These are phyloP conservation scores for Cataglyphis altisquamis DNA, from an alignment of 2,888 invertebrate species.

Conservation along the genomic window DNA sequence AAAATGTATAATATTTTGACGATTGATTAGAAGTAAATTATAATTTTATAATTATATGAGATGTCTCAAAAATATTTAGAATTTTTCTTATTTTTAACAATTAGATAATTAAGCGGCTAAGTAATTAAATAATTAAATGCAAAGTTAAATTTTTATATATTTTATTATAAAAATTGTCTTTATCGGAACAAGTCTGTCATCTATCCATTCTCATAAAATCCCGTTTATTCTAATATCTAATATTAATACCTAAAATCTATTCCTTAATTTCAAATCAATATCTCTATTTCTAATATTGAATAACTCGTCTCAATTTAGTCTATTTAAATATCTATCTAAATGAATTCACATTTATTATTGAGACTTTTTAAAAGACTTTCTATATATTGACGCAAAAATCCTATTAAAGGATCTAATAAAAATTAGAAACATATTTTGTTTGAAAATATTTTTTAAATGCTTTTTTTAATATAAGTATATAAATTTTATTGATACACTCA, in stretches of 20 bases:
- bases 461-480: not conserved
- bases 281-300: constrained; percentile 21
- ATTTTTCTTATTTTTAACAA: not conserved
- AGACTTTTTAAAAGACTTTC: not conserved
- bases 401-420: not conserved
- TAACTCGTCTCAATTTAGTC: constrained; percentile 5
- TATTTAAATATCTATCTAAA: constrained; percentile 19
- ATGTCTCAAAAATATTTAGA: not conserved
- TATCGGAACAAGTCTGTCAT: not conserved
- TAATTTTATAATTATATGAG: not conserved
- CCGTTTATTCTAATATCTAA: too few relatives aligned
- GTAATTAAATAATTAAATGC: not conserved
- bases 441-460: not conserved
- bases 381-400: not conserved
- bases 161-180: not conserved
- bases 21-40: not conserved
- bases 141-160: not conserved
- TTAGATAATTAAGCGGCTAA: not conserved
- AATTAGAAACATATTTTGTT: not conserved
- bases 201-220: constrained; percentile 4
- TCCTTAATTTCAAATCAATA: too few relatives aligned
- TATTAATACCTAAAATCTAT: too few relatives aligned
- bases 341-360: constrained; percentile 12
- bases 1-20: not conserved
- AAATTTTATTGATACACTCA: not conserved